Base-by-base conservation (phyloP, 2,888 invertebrate species). In the Caenorhabditis uteleia region DNA sequence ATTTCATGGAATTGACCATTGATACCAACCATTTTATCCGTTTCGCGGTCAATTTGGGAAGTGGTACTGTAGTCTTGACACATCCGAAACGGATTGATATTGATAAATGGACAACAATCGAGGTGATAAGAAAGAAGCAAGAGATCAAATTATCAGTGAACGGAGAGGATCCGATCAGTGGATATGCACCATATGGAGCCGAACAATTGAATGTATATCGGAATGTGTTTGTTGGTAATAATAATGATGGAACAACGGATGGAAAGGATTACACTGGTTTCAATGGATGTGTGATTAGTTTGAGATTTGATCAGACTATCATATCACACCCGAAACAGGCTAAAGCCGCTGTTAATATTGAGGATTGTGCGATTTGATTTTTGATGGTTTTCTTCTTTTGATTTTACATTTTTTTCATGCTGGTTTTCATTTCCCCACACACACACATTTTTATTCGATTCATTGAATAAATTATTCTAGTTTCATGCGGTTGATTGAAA, bases 201-300 rank as follows among this genome's bases (percentile, higher is more conserved):
- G 73, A 74, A 36, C 73, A 74, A 40, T 43, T 75, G 39, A 75
- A 75, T 47, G 75, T 75, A 14, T 75, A 75, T 45, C 38, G 49
- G 8, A 58, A 70, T 36, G 48, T 75, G n/a, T 71, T 49, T 43
- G 53, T 75, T 20, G 75, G 75, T 68, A n/a, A 49, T 20, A 16
- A 20, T 38, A 21, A 20, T 34, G 5, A 31, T 29, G 10, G 7
- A 26, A 31, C 21, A 8, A 38, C 7, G 18, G 8, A 26, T 16
- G 20, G 20, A 25, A 4, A 40, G 23, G n/a, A 42, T 31, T 21
- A 29, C 18, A 53, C 42, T 34, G 72, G 72, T 40, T 33, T 72
- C 23, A 40, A 58, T 21, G 72, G 72, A 16, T 72, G 72, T 44
- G 47, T 72, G 12, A 43, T 58, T 25, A 54, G 60, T 16, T 12